Conservation (phyloP, 2,113 vertebrate genomes). For the Tachysurus vachellii region DNA sequence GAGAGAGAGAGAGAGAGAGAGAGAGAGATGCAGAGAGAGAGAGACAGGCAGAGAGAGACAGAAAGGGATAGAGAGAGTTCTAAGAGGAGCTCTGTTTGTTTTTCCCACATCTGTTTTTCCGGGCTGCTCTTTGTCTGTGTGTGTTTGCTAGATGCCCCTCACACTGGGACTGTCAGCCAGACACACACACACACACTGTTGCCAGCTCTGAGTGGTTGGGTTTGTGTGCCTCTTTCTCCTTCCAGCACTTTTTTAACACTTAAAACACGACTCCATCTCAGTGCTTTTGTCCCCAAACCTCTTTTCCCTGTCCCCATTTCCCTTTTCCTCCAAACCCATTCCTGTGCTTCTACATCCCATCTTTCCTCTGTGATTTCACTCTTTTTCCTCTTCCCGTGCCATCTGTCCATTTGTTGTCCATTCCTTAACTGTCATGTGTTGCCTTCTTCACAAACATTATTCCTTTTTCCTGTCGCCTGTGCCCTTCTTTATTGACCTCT, state of each 20-base stretch:
- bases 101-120: conserved; percentile 98
- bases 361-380: neutral
- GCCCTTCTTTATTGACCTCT: neutral
- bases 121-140: conserved; percentile 77
- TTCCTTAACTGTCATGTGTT: neutral
- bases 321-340: neutral
- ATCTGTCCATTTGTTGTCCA: neutral
- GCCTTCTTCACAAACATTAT: neutral
- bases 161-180: conserved; percentile 49
- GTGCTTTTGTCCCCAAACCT: neutral
- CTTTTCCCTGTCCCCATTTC: conserved; percentile 1
- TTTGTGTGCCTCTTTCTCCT: conserved; percentile 31
- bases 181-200: conserved; percentile 45
- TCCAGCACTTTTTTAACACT: conserved; percentile 27
- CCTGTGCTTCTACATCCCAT: neutral
- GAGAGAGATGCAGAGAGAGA: neutral
- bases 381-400: neutral
- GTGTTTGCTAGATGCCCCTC: conserved; percentile 79
- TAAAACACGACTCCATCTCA: conserved; percentile 15
- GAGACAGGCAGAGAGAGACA: conserved; percentile 15
- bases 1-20: neutral
- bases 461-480: neutral
- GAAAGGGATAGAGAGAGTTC: conserved; percentile 42
- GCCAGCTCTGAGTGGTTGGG: conserved; percentile 28
- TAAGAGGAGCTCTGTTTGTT: conserved; percentile 89